Evolutionary conservation across 1,140 invertebrate genomes (phyloP).

Genomic region (Drosophila nannoptera): DNA sequence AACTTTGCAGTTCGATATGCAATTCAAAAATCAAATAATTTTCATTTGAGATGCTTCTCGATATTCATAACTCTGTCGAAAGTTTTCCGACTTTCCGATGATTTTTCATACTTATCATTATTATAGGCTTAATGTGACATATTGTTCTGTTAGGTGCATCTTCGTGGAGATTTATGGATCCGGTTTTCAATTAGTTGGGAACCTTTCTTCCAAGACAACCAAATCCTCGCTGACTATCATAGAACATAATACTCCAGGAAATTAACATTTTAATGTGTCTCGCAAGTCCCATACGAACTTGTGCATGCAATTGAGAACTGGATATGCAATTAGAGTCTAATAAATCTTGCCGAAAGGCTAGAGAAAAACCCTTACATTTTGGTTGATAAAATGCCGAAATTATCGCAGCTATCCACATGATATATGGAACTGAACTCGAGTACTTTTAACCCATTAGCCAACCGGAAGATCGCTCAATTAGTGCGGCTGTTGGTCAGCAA

Average conservation of each 20-base stretch:
- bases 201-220: neutral
- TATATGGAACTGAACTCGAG: slow-evolving; percentile 46
- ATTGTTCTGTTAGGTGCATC: too few relatives aligned
- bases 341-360: slow-evolving; percentile 50
- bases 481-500: slow-evolving; percentile 48
- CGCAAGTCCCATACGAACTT: slow-evolving; percentile 8
- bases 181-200: neutral
- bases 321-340: slow-evolving; percentile 46
- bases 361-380: slow-evolving; percentile 64
- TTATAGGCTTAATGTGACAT: too few relatives aligned
- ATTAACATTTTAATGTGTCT: slow-evolving; percentile 15
- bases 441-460: slow-evolving; percentile 73
- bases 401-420: slow-evolving; percentile 57
- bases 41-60: too few relatives aligned
- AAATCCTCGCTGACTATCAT: neutral
- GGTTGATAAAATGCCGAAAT: slow-evolving; percentile 74
- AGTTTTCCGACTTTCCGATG: too few relatives aligned
- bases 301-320: slow-evolving; percentile 6
- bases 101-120: too few relatives aligned
- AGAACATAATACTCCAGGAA: slow-evolving; percentile 13
- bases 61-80: too few relatives aligned
- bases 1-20: too few relatives aligned
- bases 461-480: slow-evolving; percentile 76
- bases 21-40: too few relatives aligned
- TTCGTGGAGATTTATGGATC: too few relatives aligned